Evolutionary conservation across 1,140 invertebrate species (phyloP), one percentile per base, ranked within the genome.

Genomic region (Aphelinus certus): DNA sequence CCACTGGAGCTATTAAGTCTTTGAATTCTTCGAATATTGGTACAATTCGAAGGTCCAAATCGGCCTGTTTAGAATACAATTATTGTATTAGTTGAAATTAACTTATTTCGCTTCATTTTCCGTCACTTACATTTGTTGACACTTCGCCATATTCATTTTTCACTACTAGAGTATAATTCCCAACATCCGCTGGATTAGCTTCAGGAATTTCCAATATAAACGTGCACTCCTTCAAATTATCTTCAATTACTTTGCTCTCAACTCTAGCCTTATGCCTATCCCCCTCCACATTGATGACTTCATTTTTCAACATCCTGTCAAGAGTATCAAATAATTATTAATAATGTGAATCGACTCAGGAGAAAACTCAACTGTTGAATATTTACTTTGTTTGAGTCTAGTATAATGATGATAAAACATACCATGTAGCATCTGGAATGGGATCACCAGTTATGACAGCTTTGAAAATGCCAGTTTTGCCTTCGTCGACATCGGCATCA

Each of bases 401-500:
- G 7, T 64, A 48, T 7, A 49, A 42, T 61, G 43, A 56, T 7
- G 58, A 67, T 64, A 49, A 51, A 6, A 75, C 10, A 78, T 85
- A 91, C 92, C 92, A 93, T 78, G 81, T 88, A 3, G 90, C 80
- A 46, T 91, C 89, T 10, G 92, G 91, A 68, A 92, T 84, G 0
- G 95, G 96, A 88, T 97, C 94, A 42, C 93, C 96, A 58, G 93
- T 92, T 69, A 97, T 91, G 45, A 94, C 90, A 26, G 94, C 92
- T 49, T 90, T 91, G 75, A 97, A 91, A n/a, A 90, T 91, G 2
- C 93, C 92, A 1, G 91, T 88, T 68, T 92, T 90, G 65, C 93
- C 91, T 80, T 94, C 93, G 78, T 91, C 91, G 55, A 92, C 92
- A 67, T 91, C 92, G 79, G 91, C 89, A 71, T 93, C 92, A 76